Evolutionary conservation across 2,797 vertebrate species (phyloP).

Genomic region (Sebastolobus alascanus): DNA sequence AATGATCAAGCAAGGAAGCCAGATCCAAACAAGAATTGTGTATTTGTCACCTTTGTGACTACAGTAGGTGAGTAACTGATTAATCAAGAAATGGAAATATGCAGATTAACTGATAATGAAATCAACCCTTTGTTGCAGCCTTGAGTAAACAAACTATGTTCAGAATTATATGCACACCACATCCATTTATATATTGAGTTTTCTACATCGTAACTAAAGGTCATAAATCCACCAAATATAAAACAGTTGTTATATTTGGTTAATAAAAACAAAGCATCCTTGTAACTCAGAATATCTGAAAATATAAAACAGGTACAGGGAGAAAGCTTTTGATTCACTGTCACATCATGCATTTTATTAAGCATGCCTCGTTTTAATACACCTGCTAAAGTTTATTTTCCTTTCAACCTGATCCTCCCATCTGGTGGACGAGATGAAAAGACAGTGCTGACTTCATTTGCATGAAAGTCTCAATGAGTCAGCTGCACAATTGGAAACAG

Average conservation of each 20-base stretch:
- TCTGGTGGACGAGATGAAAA: conserved; percentile 70
- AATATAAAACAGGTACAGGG: background rate
- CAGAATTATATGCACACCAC: background rate
- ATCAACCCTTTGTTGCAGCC: background rate
- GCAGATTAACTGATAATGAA: background rate
- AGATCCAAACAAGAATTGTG: background rate
- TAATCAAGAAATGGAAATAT: background rate
- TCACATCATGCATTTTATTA: conserved; percentile 55
- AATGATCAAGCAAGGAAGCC: background rate
- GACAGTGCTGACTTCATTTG: conserved; percentile 67
- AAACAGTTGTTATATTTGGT: conserved; percentile 11
- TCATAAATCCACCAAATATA: conserved; percentile 5
- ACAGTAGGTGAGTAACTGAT: background rate
- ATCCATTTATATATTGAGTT: background rate
- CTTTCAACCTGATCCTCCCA: conserved; percentile 66
- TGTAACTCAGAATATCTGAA: conserved; percentile 28
- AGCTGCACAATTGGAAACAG: conserved; percentile 59
- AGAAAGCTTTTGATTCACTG: conserved; percentile 36
- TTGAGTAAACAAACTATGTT: background rate
- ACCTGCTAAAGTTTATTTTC: conserved; percentile 62
- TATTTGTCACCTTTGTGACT: background rate
- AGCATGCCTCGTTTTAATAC: conserved; percentile 46
- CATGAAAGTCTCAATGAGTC: conserved; percentile 69
- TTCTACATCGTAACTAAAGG: background rate
- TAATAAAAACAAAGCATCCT: conserved; percentile 20